These are phyloP conservation scores for Brachionus rubens DNA, from an alignment of 1,140 invertebrate species.

Conservation along the genomic window DNA sequence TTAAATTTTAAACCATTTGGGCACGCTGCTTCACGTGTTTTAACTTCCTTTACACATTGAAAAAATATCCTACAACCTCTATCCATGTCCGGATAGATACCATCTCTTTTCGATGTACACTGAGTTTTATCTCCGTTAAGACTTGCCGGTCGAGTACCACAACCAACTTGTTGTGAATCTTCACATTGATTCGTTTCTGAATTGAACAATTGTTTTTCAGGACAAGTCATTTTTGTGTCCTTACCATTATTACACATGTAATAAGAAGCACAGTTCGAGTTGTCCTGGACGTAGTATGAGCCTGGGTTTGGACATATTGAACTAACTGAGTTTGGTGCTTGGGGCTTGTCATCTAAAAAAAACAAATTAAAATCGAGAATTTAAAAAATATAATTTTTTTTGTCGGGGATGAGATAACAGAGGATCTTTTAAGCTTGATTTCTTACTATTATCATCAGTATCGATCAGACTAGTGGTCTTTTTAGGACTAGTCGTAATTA, in stretches of 20 bases:
- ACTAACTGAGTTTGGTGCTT: not conserved
- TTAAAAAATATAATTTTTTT: not conserved
- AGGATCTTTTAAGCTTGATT: not conserved
- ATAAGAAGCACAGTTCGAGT: constrained; percentile 17
- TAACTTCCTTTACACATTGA: constrained; percentile 33
- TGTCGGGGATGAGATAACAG: not conserved
- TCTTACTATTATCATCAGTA: constrained; percentile 8
- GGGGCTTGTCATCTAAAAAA: constrained; percentile 22
- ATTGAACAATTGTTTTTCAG: constrained; percentile 45
- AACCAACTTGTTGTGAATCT: constrained; percentile 36
- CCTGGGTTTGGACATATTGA: constrained; percentile 20
- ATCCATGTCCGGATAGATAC: constrained; percentile 42
- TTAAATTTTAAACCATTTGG: constrained; percentile 34
- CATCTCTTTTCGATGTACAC: constrained; percentile 29
- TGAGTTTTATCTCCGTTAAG: constrained; percentile 20
- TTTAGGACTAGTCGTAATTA: too few species aligned
- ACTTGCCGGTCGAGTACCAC: constrained; percentile 16
- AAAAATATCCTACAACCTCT: constrained; percentile 17
- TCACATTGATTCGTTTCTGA: constrained; percentile 37
- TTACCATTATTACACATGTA: constrained; percentile 31
- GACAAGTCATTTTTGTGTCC: constrained; percentile 5
- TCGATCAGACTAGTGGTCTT: not conserved
- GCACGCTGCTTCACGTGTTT: constrained; percentile 44
- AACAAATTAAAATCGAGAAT: not conserved
- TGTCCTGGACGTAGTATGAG: constrained; percentile 2